phyloP scores from a whole-genome alignment of 35 echinoderm and acorn worm species.

The Eucidaris tribuloides region DNA sequence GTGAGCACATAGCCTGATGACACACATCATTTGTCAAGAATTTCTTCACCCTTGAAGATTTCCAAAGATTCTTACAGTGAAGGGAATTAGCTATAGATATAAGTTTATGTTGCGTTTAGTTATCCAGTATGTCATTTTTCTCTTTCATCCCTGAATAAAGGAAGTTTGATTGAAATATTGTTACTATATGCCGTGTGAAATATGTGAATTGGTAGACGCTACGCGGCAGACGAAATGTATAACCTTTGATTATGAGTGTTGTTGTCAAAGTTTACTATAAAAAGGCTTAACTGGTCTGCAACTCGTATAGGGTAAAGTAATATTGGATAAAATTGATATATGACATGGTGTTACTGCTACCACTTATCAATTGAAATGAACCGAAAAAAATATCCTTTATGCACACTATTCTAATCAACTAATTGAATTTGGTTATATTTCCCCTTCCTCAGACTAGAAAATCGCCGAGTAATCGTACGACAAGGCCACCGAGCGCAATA shows the following conservation, averaged over 20 bases:
- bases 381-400: neutral
- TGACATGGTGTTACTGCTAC: neutral
- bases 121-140: too few relatives aligned
- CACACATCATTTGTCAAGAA: too few relatives aligned
- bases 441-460: slow-evolving; percentile 51
- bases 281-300: neutral
- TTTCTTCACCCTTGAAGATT: neutral
- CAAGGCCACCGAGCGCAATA: slow-evolving; percentile 76
- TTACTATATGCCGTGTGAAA: too few relatives aligned
- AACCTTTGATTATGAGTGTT: too few relatives aligned
- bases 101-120: too few relatives aligned
- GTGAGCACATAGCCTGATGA: neutral
- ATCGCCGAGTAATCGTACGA: slow-evolving; percentile 63
- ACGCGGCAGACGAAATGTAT: too few relatives aligned
- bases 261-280: neutral
- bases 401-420: neutral
- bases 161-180: too few relatives aligned
- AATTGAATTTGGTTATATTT: too few relatives aligned
- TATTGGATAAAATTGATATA: neutral
- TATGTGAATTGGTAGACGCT: too few relatives aligned
- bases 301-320: too few relatives aligned
- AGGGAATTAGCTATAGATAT: too few relatives aligned
- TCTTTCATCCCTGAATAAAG: too few relatives aligned
- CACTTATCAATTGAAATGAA: neutral
- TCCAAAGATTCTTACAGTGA: neutral